These are phyloP conservation scores for Hestina assimilis DNA, from an alignment of 1,140 invertebrate species.

Conservation along the genomic window DNA sequence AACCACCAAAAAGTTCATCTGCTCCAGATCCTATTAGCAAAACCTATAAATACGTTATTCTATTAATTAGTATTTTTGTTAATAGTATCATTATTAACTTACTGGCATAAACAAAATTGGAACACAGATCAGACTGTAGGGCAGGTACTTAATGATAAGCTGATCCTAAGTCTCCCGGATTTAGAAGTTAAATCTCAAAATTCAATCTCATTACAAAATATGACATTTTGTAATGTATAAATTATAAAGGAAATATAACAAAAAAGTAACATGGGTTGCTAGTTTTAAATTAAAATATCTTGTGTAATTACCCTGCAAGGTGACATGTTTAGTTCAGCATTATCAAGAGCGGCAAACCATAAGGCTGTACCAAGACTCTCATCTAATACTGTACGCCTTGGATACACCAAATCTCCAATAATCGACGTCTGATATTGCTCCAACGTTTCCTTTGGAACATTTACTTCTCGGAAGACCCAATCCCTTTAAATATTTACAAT, in stretches of 20 bases:
- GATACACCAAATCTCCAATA: slow-evolving; percentile 87
- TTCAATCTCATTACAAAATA: neutral
- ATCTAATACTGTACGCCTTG: slow-evolving; percentile 93
- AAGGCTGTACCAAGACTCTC: slow-evolving; percentile 96
- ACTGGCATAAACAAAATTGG: no score
- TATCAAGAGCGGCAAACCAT: slow-evolving; percentile 94
- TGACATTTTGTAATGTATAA: no score
- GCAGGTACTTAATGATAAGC: no score
- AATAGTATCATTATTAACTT: neutral
- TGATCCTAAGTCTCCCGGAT: no score
- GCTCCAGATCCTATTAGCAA: slow-evolving; percentile 95
- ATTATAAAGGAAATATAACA: no score
- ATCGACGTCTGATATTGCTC: slow-evolving; percentile 80
- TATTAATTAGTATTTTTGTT: neutral
- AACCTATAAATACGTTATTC: slow-evolving; percentile 77
- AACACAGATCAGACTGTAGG: no score
- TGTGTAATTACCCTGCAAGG: slow-evolving; percentile 81
- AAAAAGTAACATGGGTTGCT: no score
- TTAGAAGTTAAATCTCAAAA: no score
- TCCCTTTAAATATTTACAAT: slow-evolving; percentile 30
- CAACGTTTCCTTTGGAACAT: slow-evolving; percentile 87
- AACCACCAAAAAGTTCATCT: slow-evolving; percentile 98
- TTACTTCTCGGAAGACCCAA: slow-evolving; percentile 83
- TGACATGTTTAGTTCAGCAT: slow-evolving; percentile 80
- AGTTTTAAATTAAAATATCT: no score